Evolutionary conservation across 2,888 invertebrate genomes (phyloP).

Genomic region (Orthosia cruda): DNA sequence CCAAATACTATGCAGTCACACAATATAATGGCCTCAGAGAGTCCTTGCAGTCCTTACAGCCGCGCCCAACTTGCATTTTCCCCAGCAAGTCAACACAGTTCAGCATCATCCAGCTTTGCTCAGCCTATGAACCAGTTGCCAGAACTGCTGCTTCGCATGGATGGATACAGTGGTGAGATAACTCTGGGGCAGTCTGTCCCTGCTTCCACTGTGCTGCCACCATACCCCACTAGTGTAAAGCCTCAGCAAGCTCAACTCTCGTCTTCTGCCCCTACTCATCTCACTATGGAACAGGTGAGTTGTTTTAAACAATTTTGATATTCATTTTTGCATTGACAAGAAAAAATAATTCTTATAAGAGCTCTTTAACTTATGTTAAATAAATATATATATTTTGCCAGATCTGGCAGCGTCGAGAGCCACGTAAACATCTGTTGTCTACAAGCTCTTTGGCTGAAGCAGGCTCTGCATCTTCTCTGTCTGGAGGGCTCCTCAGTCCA

Average conservation of each 20-base stretch:
- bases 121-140: constrained; percentile 90
- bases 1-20: constrained; percentile 75
- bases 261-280: constrained; percentile 97
- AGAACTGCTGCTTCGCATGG: constrained; percentile 94
- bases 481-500: constrained; percentile 96
- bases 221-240: constrained; percentile 85
- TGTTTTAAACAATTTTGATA: neutral
- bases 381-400: constrained; percentile 72
- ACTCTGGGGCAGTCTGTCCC: constrained; percentile 93
- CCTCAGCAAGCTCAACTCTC: constrained; percentile 93
- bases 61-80: constrained; percentile 92
- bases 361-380: no score
- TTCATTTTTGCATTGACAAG: neutral
- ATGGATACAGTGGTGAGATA: constrained; percentile 91
- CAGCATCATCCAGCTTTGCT: constrained; percentile 89
- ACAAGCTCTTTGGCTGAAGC: constrained; percentile 97
- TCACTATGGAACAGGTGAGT: constrained; percentile 94
- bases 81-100: constrained; percentile 93
- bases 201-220: constrained; percentile 90
- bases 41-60: constrained; percentile 91
- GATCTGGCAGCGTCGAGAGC: constrained; percentile 97
- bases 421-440: constrained; percentile 96
- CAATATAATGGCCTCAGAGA: constrained; percentile 80
- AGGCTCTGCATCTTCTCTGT: constrained; percentile 96
- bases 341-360: no score